These are phyloP conservation scores for Myopa testacea DNA, from an alignment of 2,888 invertebrate genomes.

Conservation along the genomic window DNA sequence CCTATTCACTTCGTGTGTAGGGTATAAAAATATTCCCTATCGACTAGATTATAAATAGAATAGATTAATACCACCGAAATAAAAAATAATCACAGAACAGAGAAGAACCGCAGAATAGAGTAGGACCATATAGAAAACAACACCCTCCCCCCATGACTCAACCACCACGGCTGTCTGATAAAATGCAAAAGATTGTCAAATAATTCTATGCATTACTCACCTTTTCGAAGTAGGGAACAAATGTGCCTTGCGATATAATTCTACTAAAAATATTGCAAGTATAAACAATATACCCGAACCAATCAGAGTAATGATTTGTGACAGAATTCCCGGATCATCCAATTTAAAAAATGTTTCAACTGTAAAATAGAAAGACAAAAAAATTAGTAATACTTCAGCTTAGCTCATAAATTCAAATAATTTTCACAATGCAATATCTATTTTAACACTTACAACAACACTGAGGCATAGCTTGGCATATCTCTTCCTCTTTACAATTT, in stretches of 20 bases:
- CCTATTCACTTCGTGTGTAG: too few relatives aligned
- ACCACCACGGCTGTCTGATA: background rate
- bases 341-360: slow-evolving; percentile 54
- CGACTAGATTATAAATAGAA: too few relatives aligned
- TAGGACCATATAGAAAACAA: too few relatives aligned
- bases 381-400: too few relatives aligned
- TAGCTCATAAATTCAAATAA: background rate
- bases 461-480: slow-evolving; percentile 52
- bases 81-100: too few relatives aligned
- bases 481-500: slow-evolving; percentile 48
- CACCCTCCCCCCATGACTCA: too few relatives aligned
- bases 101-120: too few relatives aligned
- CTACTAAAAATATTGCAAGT: slow-evolving; percentile 53
- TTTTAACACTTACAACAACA: slow-evolving; percentile 54
- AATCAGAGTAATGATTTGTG: slow-evolving; percentile 49
- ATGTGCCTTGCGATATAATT: slow-evolving; percentile 54
- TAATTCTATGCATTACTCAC: background rate
- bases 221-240: slow-evolving; percentile 40
- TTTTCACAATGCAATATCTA: background rate
- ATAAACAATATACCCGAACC: slow-evolving; percentile 40
- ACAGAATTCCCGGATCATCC: slow-evolving; percentile 53
- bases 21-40: too few relatives aligned
- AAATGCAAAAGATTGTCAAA: background rate
- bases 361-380: slow-evolving; percentile 33
- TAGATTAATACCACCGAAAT: too few relatives aligned